Evolutionary conservation across 2,113 vertebrate genomes (phyloP).

Genomic region (Lanius ludovicianus): DNA sequence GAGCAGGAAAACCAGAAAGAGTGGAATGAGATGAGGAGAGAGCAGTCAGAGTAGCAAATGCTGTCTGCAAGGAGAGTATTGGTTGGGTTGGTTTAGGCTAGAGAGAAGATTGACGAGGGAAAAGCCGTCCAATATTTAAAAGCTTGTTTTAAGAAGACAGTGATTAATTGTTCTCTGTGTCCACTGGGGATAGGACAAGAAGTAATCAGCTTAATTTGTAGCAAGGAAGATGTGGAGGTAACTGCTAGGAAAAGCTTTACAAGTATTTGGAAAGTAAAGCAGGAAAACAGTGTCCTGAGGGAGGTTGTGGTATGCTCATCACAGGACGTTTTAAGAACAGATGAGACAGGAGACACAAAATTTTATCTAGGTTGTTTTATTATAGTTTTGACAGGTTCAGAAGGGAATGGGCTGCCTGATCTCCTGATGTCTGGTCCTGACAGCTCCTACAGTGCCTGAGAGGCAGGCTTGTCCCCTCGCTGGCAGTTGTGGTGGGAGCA

Average conservation of each 20-base stretch:
- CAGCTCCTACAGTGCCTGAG: neutral
- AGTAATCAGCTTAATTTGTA: constrained; percentile 53
- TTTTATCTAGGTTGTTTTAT: neutral
- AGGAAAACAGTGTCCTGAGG: neutral
- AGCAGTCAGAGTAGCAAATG: neutral
- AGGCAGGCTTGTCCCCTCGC: neutral
- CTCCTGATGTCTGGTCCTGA: neutral
- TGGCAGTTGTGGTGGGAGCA: fast-evolving
- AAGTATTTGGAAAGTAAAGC: constrained; percentile 4
- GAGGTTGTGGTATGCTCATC: neutral
- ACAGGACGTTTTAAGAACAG: neutral
- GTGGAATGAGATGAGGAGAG: neutral
- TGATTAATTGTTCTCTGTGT: constrained; percentile 49
- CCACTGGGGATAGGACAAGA: constrained; percentile 2
- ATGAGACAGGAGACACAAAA: neutral
- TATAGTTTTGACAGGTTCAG: neutral
- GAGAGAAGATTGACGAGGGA: neutral
- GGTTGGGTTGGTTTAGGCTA: neutral
- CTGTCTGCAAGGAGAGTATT: neutral
- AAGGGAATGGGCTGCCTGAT: neutral
- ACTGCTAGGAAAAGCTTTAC: constrained; percentile 21
- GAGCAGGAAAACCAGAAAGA: neutral
- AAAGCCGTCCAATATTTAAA: constrained; percentile 24
- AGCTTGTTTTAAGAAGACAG: constrained; percentile 49
- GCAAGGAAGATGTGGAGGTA: constrained; percentile 30